phyloP scores from a whole-genome alignment of 2,888 invertebrate species.

The Tetragonisca angustula region DNA sequence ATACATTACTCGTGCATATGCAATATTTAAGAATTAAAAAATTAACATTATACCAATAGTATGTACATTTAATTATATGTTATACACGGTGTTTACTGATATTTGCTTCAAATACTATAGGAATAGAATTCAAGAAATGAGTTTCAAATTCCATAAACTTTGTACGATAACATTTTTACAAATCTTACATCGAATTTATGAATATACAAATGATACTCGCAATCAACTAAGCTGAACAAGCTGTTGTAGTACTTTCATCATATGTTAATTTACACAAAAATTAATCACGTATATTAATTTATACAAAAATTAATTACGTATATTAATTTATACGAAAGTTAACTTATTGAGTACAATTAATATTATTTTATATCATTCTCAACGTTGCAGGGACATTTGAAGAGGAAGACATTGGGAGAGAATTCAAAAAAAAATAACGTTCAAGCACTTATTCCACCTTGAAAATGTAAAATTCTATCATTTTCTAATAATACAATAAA shows the following conservation, averaged over 20 bases:
- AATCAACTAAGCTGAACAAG: neutral
- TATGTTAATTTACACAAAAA: neutral
- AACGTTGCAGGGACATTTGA: neutral
- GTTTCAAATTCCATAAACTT: neutral
- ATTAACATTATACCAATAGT: neutral
- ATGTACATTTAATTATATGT: neutral
- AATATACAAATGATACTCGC: neutral
- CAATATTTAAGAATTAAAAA: neutral
- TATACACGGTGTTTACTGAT: neutral
- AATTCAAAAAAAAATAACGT: neutral
- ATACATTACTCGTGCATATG: neutral
- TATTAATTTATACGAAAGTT: neutral
- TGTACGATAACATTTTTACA: neutral
- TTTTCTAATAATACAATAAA: too few species aligned
- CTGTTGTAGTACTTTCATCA: neutral
- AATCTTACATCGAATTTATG: neutral
- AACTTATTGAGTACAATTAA: neutral
- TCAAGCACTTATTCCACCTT: too few species aligned
- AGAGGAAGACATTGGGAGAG: neutral
- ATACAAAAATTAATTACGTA: neutral
- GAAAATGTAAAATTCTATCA: too few species aligned
- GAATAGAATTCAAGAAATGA: neutral
- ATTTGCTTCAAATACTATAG: neutral
- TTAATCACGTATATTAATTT: neutral
- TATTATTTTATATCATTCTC: neutral